A percentile compares a stretch with the other conserved stretches of the same genome.
phyloP scores from a whole-genome alignment of 37 sponge, comb jelly and placozoan species.

The Amphimedon queenslandica region DNA sequence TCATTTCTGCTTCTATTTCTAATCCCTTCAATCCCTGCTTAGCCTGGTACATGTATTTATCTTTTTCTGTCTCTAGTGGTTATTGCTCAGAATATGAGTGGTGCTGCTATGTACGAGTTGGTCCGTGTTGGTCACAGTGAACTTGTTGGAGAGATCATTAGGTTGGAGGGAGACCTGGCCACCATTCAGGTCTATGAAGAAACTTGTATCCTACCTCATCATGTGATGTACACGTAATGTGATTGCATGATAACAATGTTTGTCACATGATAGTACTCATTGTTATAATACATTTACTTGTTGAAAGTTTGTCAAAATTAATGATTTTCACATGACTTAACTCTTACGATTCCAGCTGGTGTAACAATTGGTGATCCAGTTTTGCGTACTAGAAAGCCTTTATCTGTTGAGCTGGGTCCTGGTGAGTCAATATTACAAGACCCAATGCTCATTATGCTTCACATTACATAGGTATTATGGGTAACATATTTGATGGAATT shows the following conservation, averaged over 20 bases:
- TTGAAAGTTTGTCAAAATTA: background rate
- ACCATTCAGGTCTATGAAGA: conserved; percentile 98
- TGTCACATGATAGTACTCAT: background rate
- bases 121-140: conserved; percentile 95
- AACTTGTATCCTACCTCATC: conserved; percentile 81
- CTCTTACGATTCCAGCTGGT: conserved; percentile 61
- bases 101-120: conserved; percentile 99
- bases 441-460: background rate
- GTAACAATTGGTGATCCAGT: conserved; percentile 98
- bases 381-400: conserved; percentile 93
- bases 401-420: conserved; percentile 99
- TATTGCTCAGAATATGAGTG: conserved; percentile 91
- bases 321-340: background rate
- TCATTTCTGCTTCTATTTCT: too few species aligned
- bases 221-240: too few species aligned
- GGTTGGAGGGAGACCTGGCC: conserved; percentile 94
- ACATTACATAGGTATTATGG: conserved; percentile 75
- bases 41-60: background rate
- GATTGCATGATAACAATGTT: too few species aligned
- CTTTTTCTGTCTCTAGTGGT: conserved; percentile 63
- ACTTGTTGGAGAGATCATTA: conserved; percentile 98
- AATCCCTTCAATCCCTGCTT: too few species aligned
- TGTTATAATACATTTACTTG: background rate
- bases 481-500: conserved; percentile 96
- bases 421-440: conserved; percentile 31